A percentile compares a stretch with the other conserved stretches of the same genome.
Evolutionary conservation across 2,113 vertebrate species (phyloP).

Genomic region (Halcyon malimbica): DNA sequence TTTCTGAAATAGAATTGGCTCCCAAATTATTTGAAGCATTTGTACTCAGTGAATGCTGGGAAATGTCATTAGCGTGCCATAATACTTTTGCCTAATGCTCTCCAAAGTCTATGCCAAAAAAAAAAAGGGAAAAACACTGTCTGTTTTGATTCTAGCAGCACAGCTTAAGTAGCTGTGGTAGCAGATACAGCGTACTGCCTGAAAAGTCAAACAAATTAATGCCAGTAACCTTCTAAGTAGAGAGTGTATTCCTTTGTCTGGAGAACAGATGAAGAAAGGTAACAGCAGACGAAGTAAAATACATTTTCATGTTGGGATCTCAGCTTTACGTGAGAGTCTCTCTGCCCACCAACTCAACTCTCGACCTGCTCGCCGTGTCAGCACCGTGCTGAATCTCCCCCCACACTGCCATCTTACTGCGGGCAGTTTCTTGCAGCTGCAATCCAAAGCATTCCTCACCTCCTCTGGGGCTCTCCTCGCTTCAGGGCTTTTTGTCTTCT

Average conservation of each 20-base stretch:
- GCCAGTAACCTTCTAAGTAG: background rate
- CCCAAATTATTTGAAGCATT: conserved; percentile 67
- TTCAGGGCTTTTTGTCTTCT: background rate
- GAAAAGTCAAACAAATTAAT: background rate
- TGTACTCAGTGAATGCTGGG: conserved; percentile 24
- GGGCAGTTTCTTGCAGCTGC: background rate
- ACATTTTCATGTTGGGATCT: background rate
- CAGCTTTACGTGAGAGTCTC: background rate
- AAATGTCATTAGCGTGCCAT: conserved; percentile 63
- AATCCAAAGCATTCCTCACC: background rate
- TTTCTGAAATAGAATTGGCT: conserved; percentile 66
- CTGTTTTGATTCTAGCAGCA: conserved; percentile 16
- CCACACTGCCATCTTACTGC: background rate
- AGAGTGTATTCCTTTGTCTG: background rate
- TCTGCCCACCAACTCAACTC: background rate
- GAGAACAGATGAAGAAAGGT: background rate
- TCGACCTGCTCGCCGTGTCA: background rate
- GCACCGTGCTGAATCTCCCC: background rate
- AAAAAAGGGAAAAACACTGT: conserved; percentile 21
- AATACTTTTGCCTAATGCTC: conserved; percentile 63
- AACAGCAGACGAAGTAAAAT: background rate
- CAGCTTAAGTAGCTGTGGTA: background rate
- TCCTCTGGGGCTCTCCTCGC: background rate
- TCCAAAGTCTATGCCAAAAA: conserved; percentile 41
- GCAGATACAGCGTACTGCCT: background rate